Conservation (phyloP, 2,113 vertebrate genomes). For the Pagrus major region DNA sequence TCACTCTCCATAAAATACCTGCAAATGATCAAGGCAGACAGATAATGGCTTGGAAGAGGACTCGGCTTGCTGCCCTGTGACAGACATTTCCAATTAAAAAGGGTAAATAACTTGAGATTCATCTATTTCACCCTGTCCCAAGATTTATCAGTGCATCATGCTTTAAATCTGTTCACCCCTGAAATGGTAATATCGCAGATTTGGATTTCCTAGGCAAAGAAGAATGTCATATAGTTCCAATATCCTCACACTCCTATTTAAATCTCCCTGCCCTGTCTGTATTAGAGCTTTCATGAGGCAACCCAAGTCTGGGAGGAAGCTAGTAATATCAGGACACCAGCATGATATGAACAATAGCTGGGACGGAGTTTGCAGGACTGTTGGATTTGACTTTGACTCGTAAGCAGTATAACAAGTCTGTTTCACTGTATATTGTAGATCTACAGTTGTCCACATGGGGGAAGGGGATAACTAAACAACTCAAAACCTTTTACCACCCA, state of each 20-base stretch:
- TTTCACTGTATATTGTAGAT: not conserved
- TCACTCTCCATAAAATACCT: slow-evolving; percentile 75
- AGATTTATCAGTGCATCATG: slow-evolving; percentile 75
- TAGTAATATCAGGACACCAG: slow-evolving; percentile 22
- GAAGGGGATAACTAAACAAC: not conserved
- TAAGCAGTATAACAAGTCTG: not conserved
- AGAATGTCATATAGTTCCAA: slow-evolving; percentile 65
- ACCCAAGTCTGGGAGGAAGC: slow-evolving; percentile 23
- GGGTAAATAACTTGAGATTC: slow-evolving; percentile 82
- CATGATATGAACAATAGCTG: slow-evolving; percentile 27
- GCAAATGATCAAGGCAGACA: slow-evolving; percentile 71
- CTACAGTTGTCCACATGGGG: not conserved
- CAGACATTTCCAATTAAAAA: slow-evolving; percentile 86
- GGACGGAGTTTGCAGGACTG: slow-evolving; percentile 11
- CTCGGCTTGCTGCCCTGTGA: slow-evolving; percentile 75
- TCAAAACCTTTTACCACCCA: not conserved
- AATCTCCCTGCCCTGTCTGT: slow-evolving; percentile 42
- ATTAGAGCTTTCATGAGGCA: slow-evolving; percentile 43
- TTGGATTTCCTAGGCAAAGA: slow-evolving; percentile 65
- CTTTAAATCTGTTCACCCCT: slow-evolving; percentile 75
- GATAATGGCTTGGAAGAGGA: slow-evolving; percentile 71
- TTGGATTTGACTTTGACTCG: slow-evolving; percentile 19
- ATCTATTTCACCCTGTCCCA: slow-evolving; percentile 75
- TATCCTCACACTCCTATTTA: slow-evolving; percentile 50
- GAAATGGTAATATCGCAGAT: slow-evolving; percentile 72